These are phyloP conservation scores for Lynx canadensis DNA, from an alignment of 2,113 vertebrate species.

Conservation along the genomic window DNA sequence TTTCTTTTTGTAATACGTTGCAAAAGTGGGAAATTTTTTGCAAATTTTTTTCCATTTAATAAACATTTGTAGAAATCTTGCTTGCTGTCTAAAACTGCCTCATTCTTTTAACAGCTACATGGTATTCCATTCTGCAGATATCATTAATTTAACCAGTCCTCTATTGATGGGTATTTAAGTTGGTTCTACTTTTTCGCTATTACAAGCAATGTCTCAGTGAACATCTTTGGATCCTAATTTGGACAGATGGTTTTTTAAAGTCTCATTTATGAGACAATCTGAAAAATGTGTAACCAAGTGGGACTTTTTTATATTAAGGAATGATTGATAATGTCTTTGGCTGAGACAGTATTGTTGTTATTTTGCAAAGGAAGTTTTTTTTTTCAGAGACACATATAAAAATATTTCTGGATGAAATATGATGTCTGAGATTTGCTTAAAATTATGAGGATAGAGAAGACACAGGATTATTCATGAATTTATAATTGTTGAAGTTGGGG, in stretches of 20 bases:
- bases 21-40: not conserved
- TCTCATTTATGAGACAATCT: not conserved
- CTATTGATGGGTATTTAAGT: not conserved
- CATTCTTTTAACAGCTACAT: not conserved
- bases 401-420: not conserved
- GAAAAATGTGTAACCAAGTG: not conserved
- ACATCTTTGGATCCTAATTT: not conserved
- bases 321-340: not conserved
- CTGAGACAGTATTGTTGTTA: not conserved
- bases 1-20: not conserved
- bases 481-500: not conserved
- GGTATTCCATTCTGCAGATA: not conserved
- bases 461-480: not conserved
- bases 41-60: constrained; percentile 2
- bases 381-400: not conserved
- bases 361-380: not conserved
- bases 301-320: not conserved
- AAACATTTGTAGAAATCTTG: constrained; percentile 27
- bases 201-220: not conserved
- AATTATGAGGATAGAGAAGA: not conserved
- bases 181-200: not conserved
- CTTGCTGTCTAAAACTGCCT: not conserved
- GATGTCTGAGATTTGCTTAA: constrained; percentile 12
- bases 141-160: not conserved
- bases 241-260: not conserved